These are phyloP conservation scores for Heterocephalus glaber DNA, from an alignment of 2,113 vertebrate genomes.

Conservation along the genomic window DNA sequence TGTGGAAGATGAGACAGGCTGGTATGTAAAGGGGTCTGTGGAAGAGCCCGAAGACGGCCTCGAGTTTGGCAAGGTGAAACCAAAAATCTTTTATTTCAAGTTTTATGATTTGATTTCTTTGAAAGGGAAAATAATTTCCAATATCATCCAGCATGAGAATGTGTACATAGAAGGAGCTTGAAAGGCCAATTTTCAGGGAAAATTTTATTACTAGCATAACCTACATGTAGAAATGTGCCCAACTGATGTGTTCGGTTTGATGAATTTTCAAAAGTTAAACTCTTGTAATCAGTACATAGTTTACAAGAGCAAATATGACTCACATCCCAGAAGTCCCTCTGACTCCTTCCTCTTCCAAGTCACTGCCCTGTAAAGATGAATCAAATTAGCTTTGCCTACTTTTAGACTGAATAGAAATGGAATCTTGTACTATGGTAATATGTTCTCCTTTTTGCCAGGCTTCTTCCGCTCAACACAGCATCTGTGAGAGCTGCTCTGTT, in stretches of 20 bases:
- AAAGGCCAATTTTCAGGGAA: not conserved
- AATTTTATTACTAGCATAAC: not conserved
- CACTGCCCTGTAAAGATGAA: not conserved
- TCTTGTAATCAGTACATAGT: not conserved
- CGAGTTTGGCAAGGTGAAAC: not conserved
- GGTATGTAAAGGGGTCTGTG: not conserved
- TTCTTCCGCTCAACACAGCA: not conserved
- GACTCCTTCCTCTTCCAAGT: not conserved
- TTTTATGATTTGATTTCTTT: conserved; percentile 52
- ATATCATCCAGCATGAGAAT: not conserved
- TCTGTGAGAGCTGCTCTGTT: not conserved
- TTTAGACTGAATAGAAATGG: not conserved
- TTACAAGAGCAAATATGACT: not conserved
- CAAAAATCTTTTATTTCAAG: not conserved
- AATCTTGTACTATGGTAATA: not conserved
- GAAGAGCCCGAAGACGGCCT: not conserved
- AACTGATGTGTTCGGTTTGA: not conserved
- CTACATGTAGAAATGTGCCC: not conserved
- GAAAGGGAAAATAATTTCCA: not conserved
- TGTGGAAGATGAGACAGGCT: not conserved
- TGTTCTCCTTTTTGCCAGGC: not conserved
- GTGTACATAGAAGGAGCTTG: not conserved
- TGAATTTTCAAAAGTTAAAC: conserved; percentile 17
- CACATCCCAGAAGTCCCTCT: not conserved
- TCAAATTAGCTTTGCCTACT: not conserved